Base-by-base conservation (phyloP, 2,888 invertebrate genomes). In the Mechanitis mazaeus region DNA sequence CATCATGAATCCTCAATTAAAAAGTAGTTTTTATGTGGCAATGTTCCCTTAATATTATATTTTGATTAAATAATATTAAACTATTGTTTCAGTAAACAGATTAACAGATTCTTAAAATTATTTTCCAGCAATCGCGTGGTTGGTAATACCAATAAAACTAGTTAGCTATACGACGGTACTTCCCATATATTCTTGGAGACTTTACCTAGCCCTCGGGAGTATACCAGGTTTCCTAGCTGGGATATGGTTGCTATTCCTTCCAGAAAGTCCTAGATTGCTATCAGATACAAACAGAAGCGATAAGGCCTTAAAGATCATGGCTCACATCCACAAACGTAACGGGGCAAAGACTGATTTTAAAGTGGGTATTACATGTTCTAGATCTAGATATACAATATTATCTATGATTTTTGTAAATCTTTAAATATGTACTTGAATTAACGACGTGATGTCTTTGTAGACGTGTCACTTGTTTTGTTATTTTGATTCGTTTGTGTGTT, bases 191-290 rank as follows among this genome's bases (percentile, higher is more conserved):
- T 94, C 94, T n/a, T 95, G 95, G 95, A 85, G 95, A 46, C 77
- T 95, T 33, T 94, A 93, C 74, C 79, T 95, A 11, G 91, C 93
- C 0, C 71, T 94, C n/a, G 90, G 93, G 61, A 91, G 92, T 9
- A 62, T 94, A 1, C 94, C 95, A 1, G 93, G 93, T 47, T 81
- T 94, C 31, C 67, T 93, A 0, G 91, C 93, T 1, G 93, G 93
- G 0, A 66, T 92, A 2, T 90, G 92, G 85, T 79, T 92, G 46
- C 78, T 91, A 33, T 87, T 83, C 55, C 85, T 93, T 38, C 95
- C 95, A 0, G 95, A 95, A 74, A 95, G 94, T 72, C 95, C 95
- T 0, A 91, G 94, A 69, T 91, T 93, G 66, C 85, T 94, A 28
- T 82, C 92, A 0, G 91, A 93, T 47, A 93, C 92, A 31, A 92